Conservation (phyloP, 2,888 invertebrate genomes). For the Flexamia atlantica region DNA sequence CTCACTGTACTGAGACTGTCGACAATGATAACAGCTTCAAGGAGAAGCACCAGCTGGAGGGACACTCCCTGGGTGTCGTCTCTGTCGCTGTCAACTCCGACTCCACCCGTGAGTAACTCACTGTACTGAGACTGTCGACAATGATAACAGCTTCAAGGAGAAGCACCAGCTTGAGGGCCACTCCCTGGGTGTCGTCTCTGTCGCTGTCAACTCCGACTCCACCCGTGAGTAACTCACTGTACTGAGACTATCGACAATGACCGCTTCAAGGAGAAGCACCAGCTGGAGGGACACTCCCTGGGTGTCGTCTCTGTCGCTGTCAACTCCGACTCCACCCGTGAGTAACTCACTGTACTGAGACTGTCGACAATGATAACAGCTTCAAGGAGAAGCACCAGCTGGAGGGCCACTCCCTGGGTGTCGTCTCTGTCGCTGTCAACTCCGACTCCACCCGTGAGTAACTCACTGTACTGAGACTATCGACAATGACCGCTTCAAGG, state of each 20-base stretch:
- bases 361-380: too few species aligned
- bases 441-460: conserved; percentile 92
- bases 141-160: conserved; percentile 83
- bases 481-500: too few species aligned
- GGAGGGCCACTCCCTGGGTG: too few species aligned
- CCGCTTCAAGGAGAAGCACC: conserved; percentile 86
- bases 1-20: too few species aligned
- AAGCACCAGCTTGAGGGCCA: conserved; percentile 94
- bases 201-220: conserved; percentile 94
- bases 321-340: conserved; percentile 93
- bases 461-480: too few species aligned
- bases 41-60: too few species aligned
- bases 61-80: too few species aligned
- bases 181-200: conserved; percentile 96
- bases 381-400: too few species aligned
- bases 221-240: conserved; percentile 89
- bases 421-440: conserved; percentile 95
- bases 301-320: too few species aligned
- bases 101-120: conserved; percentile 92
- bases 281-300: conserved; percentile 93
- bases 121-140: conserved; percentile 76
- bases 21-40: too few species aligned
- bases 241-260: conserved; percentile 77
- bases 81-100: conserved; percentile 93
- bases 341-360: too few species aligned